Conservation (phyloP, 2,797 vertebrate species). For the Sebastes hubbsi region DNA sequence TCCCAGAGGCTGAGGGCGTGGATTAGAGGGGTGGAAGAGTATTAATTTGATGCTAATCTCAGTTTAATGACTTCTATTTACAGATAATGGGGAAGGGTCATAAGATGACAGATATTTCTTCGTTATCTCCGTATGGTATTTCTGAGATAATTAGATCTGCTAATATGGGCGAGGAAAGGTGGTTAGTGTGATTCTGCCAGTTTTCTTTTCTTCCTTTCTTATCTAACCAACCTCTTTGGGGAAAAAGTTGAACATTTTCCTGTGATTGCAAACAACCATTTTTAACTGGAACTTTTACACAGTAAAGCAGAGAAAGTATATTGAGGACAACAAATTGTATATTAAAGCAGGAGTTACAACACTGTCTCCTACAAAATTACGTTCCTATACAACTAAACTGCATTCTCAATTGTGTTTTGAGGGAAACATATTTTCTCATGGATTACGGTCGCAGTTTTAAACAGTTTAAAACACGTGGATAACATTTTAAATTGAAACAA, state of each 20-base stretch:
- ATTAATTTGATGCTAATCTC: conserved; percentile 73
- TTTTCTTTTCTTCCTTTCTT: neutral
- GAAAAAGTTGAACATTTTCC: neutral
- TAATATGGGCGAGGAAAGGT: neutral
- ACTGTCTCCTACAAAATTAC: no score
- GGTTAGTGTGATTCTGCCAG: neutral
- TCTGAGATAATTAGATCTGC: conserved; percentile 54
- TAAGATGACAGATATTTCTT: conserved; percentile 41
- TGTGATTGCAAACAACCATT: no score
- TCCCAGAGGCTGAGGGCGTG: conserved; percentile 32
- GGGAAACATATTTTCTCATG: no score
- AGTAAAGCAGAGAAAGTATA: no score
- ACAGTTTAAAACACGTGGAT: no score
- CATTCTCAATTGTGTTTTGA: no score
- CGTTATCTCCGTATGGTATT: conserved; percentile 27
- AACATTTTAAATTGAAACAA: no score
- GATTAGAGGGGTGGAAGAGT: conserved; percentile 38
- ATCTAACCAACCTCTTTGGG: neutral
- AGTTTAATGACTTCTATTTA: conserved; percentile 70
- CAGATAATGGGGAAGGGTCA: conserved; percentile 64
- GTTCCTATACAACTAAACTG: no score
- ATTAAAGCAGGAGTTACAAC: no score
- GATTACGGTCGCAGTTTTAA: no score
- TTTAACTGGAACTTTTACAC: no score
- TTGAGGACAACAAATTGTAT: rapidly evolving